phyloP scores from a whole-genome alignment of 2,113 vertebrate genomes.

The Sterrhoptilus dennistouni region DNA sequence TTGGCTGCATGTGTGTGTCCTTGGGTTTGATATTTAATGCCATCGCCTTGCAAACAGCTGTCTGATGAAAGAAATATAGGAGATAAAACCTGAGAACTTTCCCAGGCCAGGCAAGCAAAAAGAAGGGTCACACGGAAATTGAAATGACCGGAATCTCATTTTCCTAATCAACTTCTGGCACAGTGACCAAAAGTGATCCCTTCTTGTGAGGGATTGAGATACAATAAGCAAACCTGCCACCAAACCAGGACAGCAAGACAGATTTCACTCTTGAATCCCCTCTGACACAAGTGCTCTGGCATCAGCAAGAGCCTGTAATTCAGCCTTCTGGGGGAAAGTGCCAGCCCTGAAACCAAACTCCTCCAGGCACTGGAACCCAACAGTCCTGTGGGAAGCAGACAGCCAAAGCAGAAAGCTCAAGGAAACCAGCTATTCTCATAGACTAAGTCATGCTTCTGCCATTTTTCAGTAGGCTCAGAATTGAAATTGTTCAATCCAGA shows the following conservation, averaged over 20 bases:
- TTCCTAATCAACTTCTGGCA: neutral
- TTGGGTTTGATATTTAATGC: constrained; percentile 62
- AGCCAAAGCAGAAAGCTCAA: neutral
- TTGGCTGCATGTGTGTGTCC: constrained; percentile 20
- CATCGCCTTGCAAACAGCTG: constrained; percentile 46
- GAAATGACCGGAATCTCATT: neutral
- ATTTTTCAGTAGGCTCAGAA: neutral
- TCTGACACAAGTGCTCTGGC: neutral
- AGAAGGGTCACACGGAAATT: neutral
- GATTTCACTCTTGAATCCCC: neutral
- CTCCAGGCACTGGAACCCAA: neutral
- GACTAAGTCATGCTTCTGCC: neutral
- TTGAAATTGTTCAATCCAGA: neutral
- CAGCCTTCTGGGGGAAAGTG: neutral
- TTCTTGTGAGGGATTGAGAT: neutral
- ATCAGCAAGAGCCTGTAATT: neutral
- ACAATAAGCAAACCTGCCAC: neutral
- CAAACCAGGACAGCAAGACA: neutral
- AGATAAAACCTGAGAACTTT: constrained; percentile 8
- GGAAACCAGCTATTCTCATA: neutral
- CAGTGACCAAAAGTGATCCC: neutral
- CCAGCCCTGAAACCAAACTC: constrained; percentile 3
- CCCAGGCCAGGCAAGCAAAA: neutral
- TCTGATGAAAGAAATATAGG: constrained; percentile 9
- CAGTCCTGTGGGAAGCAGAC: neutral